phyloP scores from a whole-genome alignment of 1,140 invertebrate species.

The Drosophila pectinifera region DNA sequence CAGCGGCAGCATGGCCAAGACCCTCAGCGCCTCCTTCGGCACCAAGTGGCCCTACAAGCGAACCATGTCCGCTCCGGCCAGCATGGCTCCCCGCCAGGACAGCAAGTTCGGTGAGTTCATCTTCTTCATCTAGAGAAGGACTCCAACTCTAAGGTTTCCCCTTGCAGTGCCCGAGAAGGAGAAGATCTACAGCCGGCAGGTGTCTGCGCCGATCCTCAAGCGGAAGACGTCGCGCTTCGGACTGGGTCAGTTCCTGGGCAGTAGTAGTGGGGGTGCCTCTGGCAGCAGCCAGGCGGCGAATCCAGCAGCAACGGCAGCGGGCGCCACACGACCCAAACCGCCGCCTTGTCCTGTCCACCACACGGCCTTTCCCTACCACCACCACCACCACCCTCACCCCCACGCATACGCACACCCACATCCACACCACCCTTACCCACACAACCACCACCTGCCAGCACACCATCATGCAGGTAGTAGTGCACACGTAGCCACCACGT shows the following conservation, averaged over 20 bases:
- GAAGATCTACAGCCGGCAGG: slow-evolving; percentile 95
- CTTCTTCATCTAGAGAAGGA: no score
- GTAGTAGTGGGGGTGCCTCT: slow-evolving; percentile 72
- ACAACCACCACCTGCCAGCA: slow-evolving; percentile 35
- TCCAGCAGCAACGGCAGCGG: slow-evolving; percentile 77
- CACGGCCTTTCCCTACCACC: slow-evolving; percentile 69
- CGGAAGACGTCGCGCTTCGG: slow-evolving; percentile 96
- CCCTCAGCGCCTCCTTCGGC: slow-evolving; percentile 95
- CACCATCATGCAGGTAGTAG: slow-evolving; percentile 63
- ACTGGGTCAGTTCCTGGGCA: slow-evolving; percentile 92
- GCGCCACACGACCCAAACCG: slow-evolving; percentile 59
- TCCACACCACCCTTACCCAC: slow-evolving; percentile 46
- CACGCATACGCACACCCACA: slow-evolving; percentile 29
- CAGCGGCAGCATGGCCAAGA: slow-evolving; percentile 88
- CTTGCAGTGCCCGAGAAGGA: slow-evolving; percentile 90
- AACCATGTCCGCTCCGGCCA: slow-evolving; percentile 95
- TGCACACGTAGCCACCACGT: slow-evolving; percentile 78
- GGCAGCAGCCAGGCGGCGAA: slow-evolving; percentile 71
- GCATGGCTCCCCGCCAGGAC: slow-evolving; percentile 91
- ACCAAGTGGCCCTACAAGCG: slow-evolving; percentile 98
- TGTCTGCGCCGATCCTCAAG: slow-evolving; percentile 95
- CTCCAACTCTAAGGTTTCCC: background rate
- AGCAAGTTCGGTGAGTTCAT: slow-evolving; percentile 88
- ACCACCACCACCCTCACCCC: slow-evolving; percentile 27
- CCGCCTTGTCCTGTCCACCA: slow-evolving; percentile 78